Evolutionary conservation across 2,888 invertebrate species (phyloP), one percentile per base, ranked within the genome.

Genomic region (Hedychridium roseum): DNA sequence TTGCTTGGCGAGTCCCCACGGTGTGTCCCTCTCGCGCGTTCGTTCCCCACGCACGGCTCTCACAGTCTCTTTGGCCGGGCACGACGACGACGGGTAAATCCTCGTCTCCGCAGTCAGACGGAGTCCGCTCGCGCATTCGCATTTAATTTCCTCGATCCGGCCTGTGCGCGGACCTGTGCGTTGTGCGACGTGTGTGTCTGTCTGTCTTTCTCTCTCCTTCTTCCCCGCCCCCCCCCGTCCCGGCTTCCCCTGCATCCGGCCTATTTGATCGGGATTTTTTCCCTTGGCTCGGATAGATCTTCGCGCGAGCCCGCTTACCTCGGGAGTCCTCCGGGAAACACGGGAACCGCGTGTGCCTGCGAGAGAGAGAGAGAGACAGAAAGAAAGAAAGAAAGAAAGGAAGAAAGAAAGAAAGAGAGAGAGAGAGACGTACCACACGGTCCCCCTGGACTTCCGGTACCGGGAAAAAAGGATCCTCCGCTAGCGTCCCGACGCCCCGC

Each of bases 121-220:
- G 73, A 76, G 76, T 76, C 74, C 76, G 74, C 64, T 76, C 77
- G 76, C 74, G 76, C 68, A 76, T 73, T 76, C 76, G 71, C 75
- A 75, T 72, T 75, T 63, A 71, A 51, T n/a, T 30, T 67, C 68
- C 67, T 59, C 52, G 57, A 60, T 57, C 51, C 60, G 57, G 50
- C 51, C 36, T 43, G 42, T 43, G 27, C 21, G 27, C 15, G 20
- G 31, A 31, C 14, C 32, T 12, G 27, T 7, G 61, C 58, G 58
- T 36, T 43, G 54, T 38, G 18, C 23, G 5, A 9, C 23, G 32
- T 15, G 12, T 32, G 9, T 6, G 16, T 15, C 32, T 15, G 23
- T 9, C 9, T 5, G 23, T 23, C 30, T 11, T 30, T 35, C 43
- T 14, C 21, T 20, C 34, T 36, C 48, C 27, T n/a, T 37, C 32